These are phyloP conservation scores for Pegoplata infirma DNA, from an alignment of 2,888 invertebrate species.

Conservation along the genomic window DNA sequence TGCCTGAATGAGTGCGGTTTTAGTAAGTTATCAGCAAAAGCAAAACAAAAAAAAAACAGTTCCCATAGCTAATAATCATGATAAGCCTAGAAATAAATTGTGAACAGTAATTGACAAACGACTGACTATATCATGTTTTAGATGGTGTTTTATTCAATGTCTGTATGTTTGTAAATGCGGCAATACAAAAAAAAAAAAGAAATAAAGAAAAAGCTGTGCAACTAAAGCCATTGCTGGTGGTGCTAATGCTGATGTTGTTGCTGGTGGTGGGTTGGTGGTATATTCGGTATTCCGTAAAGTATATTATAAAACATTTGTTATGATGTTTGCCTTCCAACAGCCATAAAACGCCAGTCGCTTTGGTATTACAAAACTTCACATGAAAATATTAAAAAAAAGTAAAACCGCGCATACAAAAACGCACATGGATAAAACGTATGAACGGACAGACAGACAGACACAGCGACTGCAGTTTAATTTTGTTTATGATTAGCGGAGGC, in stretches of 20 bases:
- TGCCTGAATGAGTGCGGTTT: conserved; percentile 13
- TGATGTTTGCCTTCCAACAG: conserved; percentile 49
- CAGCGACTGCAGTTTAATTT: conserved; percentile 29
- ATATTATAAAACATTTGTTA: conserved; percentile 60
- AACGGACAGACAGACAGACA: conserved; percentile 2
- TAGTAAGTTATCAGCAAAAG: conserved; percentile 50
- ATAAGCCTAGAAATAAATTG: conserved; percentile 37
- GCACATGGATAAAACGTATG: too few species aligned
- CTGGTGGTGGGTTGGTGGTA: conserved; percentile 39
- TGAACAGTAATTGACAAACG: conserved; percentile 41
- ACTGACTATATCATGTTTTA: conserved; percentile 27
- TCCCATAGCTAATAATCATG: conserved; percentile 56
- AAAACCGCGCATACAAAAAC: conserved; percentile 2
- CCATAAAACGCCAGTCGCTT: conserved; percentile 60
- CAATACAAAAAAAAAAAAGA: background rate
- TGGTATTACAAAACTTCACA: conserved; percentile 48
- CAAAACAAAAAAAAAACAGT: conserved; percentile 44
- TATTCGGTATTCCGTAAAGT: conserved; percentile 21
- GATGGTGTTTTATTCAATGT: conserved; percentile 48
- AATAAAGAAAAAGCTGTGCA: background rate
- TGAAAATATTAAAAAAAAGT: too few species aligned
- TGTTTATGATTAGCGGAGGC: conserved; percentile 3
- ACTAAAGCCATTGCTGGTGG: background rate
- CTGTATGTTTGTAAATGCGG: background rate
- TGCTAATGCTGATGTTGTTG: conserved; percentile 35